Percentiles rank a stretch among this genome's conserved stretches.
phyloP scores from a whole-genome alignment of 2,797 vertebrate species.

The Epinephelus coioides region DNA sequence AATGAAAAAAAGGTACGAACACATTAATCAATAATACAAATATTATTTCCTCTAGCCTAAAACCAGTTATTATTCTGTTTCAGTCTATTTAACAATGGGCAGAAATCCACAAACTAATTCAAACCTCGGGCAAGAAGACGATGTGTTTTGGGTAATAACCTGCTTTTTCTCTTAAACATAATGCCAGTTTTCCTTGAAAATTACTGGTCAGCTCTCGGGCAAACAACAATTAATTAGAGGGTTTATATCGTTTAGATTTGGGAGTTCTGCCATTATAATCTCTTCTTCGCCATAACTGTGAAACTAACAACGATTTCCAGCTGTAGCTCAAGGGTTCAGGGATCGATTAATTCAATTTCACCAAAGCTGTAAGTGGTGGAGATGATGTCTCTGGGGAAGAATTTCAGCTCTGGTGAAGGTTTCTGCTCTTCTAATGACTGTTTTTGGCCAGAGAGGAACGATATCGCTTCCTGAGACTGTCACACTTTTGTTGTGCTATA shows the following conservation, averaged over 20 bases:
- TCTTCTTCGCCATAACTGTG: background rate
- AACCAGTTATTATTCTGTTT: background rate
- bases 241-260: background rate
- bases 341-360: constrained; percentile 6
- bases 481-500: background rate
- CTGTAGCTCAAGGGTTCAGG: background rate
- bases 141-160: too few species aligned
- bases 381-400: background rate
- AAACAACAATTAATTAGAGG: background rate
- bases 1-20: too few species aligned
- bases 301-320: constrained; percentile 11
- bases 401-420: background rate
- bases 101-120: background rate
- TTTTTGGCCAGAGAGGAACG: background rate
- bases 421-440: constrained; percentile 3
- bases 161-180: constrained; percentile 1
- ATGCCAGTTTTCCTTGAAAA: constrained; percentile 1
- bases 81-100: background rate
- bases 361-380: background rate
- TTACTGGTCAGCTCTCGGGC: background rate
- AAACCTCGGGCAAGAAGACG: background rate
- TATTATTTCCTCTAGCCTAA: background rate
- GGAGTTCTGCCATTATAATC: background rate
- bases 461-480: background rate
- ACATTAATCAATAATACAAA: background rate